Evolutionary conservation across 1,140 invertebrate species (phyloP).

Genomic region (Aphelenchoides avenae): DNA sequence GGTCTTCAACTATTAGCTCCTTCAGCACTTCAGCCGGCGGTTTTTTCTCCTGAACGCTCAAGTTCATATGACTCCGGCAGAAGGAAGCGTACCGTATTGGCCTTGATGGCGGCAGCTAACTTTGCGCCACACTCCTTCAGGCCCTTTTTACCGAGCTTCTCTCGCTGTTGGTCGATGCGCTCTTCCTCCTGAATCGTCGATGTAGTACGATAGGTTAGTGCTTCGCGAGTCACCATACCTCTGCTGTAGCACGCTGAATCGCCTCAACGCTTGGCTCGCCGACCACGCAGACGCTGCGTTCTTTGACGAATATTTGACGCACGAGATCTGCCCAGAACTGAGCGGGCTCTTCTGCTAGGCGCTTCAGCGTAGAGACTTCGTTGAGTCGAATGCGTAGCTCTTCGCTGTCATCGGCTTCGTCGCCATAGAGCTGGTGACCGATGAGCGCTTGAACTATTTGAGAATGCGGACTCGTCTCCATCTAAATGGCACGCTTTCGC

Average conservation of each 20-base stretch:
- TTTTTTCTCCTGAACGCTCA: conserved; percentile 14
- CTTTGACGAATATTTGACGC: conserved; percentile 70
- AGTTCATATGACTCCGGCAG: neutral
- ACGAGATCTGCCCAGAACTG: conserved; percentile 73
- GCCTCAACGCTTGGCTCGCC: conserved; percentile 61
- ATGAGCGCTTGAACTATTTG: conserved; percentile 72
- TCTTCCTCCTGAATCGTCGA: conserved; percentile 59
- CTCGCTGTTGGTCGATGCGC: conserved; percentile 68
- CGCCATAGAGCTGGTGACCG: conserved; percentile 75
- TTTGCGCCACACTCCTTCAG: conserved; percentile 67
- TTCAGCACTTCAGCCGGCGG: conserved; percentile 16
- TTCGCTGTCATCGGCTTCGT: conserved; percentile 61
- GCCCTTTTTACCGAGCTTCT: conserved; percentile 68
- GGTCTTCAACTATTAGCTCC: conserved; percentile 25
- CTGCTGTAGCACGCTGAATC: conserved; percentile 61
- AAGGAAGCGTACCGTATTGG: conserved; percentile 68
- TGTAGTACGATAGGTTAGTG: too few species aligned
- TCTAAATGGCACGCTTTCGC: too few species aligned
- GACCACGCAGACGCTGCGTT: conserved; percentile 61
- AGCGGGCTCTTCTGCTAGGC: conserved; percentile 66
- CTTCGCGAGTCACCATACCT: too few species aligned
- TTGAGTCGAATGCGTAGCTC: conserved; percentile 74
- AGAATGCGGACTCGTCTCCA: conserved; percentile 74
- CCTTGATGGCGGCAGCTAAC: conserved; percentile 69
- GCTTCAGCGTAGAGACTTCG: conserved; percentile 67